These are phyloP conservation scores for Gasteruption jaculator DNA, from an alignment of 2,888 invertebrate genomes.

Conservation along the genomic window DNA sequence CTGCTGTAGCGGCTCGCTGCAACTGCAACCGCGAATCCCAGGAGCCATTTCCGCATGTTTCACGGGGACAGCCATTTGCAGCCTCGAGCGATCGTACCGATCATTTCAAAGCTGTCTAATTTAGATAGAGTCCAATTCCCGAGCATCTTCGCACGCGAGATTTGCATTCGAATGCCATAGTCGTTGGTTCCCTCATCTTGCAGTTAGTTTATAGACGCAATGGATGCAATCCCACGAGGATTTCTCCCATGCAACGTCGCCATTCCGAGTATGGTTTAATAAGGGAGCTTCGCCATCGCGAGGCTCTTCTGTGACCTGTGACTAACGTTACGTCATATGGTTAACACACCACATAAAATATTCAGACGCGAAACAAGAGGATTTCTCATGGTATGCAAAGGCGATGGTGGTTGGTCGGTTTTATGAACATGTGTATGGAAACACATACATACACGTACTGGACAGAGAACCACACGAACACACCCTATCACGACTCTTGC, in stretches of 20 bases:
- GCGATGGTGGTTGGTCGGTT: too few relatives aligned
- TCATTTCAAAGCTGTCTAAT: too few relatives aligned
- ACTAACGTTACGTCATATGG: constrained; percentile 6
- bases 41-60: too few relatives aligned
- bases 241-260: constrained; percentile 15
- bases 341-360: constrained; percentile 12
- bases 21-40: too few relatives aligned
- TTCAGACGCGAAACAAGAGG: constrained; percentile 9
- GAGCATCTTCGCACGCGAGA: too few relatives aligned
- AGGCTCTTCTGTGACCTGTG: constrained; percentile 12
- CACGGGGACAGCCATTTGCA: too few relatives aligned
- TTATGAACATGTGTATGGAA: too few relatives aligned
- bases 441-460: constrained; percentile 19
- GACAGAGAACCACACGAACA: constrained; percentile 10
- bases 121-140: too few relatives aligned
- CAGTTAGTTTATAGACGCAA: constrained; percentile 7
- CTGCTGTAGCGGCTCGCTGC: too few relatives aligned
- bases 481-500: neutral
- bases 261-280: constrained; percentile 16
- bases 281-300: constrained; percentile 14
- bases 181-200: constrained; percentile 18
- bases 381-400: too few relatives aligned
- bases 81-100: too few relatives aligned
- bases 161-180: too few relatives aligned
- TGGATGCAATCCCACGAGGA: constrained; percentile 14